Evolutionary conservation across 2,113 vertebrate species (phyloP).

Genomic region (Ammodramus savannarum): DNA sequence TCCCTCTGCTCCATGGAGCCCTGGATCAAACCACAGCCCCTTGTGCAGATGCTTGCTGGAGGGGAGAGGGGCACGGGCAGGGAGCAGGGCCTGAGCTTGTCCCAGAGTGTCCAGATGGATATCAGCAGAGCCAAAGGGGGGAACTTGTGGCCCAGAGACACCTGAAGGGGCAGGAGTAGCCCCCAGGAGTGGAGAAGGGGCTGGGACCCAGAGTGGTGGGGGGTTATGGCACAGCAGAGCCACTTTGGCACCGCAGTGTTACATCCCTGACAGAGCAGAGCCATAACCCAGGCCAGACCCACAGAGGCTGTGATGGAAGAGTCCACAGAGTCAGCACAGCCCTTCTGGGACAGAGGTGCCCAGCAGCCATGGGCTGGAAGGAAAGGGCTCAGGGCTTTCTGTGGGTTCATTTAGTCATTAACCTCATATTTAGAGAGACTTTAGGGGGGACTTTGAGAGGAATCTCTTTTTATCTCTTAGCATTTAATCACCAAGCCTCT

Average conservation of each 20-base stretch:
- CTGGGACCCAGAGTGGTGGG: not conserved
- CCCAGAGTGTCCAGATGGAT: fast-evolving
- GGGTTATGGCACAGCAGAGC: not conserved
- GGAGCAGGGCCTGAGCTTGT: not conserved
- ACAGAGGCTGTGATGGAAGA: not conserved
- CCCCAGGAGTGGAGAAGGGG: not conserved
- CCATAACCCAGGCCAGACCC: fast-evolving
- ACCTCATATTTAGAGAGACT: not conserved
- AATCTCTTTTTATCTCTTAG: not conserved
- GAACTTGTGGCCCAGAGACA: fast-evolving
- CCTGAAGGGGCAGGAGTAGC: not conserved
- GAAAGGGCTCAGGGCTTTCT: not conserved
- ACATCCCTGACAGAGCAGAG: fast-evolving
- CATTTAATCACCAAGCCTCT: not conserved
- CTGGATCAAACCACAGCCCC: fast-evolving
- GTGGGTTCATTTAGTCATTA: not conserved
- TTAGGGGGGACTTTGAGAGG: not conserved
- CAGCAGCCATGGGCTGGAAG: not conserved
- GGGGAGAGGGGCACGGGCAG: not conserved
- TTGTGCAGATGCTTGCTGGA: fast-evolving
- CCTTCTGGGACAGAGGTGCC: not conserved
- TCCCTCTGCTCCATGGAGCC: not conserved
- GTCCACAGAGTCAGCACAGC: not conserved
- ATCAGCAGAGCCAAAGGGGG: not conserved
- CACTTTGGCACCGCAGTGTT: fast-evolving